Evolutionary conservation across 1,140 invertebrate genomes (phyloP).

Genomic region (Monomorium pharaonis): DNA sequence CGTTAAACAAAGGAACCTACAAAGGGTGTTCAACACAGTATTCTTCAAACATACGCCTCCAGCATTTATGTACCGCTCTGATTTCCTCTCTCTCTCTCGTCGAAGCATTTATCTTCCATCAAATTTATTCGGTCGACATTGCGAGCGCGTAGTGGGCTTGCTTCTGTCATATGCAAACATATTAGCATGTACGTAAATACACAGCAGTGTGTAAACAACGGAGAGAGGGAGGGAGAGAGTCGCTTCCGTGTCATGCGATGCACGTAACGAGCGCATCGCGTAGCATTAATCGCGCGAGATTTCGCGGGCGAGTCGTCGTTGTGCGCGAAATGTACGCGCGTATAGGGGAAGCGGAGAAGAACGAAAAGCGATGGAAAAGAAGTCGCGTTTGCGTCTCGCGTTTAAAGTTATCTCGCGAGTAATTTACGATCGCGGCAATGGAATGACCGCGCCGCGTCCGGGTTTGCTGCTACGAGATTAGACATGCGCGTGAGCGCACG

Average conservation of each 20-base stretch:
- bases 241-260: background rate
- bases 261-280: conserved; percentile 4
- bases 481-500: conserved; percentile 26
- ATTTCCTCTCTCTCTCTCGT: conserved; percentile 4
- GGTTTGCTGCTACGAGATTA: conserved; percentile 38
- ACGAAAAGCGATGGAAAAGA: background rate
- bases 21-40: background rate
- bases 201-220: conserved; percentile 20
- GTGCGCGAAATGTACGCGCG: conserved; percentile 7
- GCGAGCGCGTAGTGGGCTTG: background rate
- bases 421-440: conserved; percentile 33
- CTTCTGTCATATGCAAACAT: conserved; percentile 18
- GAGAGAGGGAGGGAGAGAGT: no score
- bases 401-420: conserved; percentile 53
- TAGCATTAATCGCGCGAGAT: conserved; percentile 26
- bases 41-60: background rate
- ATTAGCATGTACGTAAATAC: conserved; percentile 50
- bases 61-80: background rate
- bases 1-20: background rate
- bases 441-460: conserved; percentile 3
- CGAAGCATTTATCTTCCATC: conserved; percentile 26
- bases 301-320: conserved; percentile 29
- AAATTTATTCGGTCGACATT: conserved; percentile 7
- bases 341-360: no score
- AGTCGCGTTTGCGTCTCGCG: background rate